Conservation (phyloP, 2,797 vertebrate genomes). For the Tarsius wallacei region DNA sequence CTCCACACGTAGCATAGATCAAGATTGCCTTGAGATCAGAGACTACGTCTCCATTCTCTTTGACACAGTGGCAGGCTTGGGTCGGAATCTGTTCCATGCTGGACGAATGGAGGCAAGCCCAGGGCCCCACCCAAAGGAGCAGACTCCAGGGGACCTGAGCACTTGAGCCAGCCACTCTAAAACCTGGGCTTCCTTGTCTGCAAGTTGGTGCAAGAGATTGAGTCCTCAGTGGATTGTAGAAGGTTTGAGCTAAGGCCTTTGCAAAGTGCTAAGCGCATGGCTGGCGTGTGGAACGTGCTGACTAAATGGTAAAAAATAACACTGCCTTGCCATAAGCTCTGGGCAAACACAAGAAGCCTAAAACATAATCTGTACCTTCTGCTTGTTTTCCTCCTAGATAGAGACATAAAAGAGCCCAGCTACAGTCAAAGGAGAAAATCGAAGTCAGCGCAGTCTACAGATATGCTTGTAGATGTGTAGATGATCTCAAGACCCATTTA, state of each 20-base stretch:
- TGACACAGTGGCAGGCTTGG: background rate
- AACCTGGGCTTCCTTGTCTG: background rate
- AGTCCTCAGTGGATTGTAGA: fast-evolving
- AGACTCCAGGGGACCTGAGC: background rate
- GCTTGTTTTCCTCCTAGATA: background rate
- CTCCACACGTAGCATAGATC: fast-evolving
- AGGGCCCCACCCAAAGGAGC: no score
- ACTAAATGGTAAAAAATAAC: background rate
- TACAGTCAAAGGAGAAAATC: background rate
- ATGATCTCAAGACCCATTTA: background rate
- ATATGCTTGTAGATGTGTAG: background rate
- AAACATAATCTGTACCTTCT: background rate
- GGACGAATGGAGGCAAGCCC: background rate
- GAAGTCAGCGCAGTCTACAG: background rate
- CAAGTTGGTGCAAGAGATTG: background rate
- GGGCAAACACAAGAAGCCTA: background rate
- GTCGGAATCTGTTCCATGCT: background rate
- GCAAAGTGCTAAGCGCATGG: no score
- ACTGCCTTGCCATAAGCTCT: fast-evolving
- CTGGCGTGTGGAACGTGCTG: background rate
- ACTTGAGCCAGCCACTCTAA: no score
- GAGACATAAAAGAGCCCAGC: background rate
- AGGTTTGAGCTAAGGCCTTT: background rate
- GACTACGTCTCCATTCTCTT: background rate
- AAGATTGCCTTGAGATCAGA: background rate